Evolutionary conservation across 2,113 vertebrate species (phyloP).

Genomic region (Pimephales promelas): DNA sequence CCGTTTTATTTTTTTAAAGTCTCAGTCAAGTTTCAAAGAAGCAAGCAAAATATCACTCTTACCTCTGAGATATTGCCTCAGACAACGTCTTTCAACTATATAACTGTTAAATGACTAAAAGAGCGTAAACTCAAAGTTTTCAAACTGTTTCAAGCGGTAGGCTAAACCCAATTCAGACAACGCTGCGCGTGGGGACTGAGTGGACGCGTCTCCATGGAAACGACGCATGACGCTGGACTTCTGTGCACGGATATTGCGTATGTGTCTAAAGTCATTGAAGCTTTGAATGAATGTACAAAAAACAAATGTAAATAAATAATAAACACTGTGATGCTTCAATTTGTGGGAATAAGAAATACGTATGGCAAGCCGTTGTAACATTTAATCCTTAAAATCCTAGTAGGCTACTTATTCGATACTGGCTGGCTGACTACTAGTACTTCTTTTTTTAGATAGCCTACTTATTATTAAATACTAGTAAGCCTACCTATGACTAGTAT

Average conservation of each 20-base stretch:
- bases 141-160: background rate
- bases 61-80: background rate
- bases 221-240: conserved; percentile 2
- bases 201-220: conserved; percentile 60
- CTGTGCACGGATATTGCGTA: background rate
- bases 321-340: background rate
- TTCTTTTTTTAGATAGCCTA: too few species aligned
- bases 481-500: too few species aligned
- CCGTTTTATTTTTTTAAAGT: background rate
- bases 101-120: background rate
- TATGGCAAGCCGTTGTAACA: too few species aligned
- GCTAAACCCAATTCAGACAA: background rate
- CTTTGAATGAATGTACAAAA: background rate
- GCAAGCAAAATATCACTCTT: background rate
- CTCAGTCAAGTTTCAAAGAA: background rate
- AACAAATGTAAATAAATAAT: background rate
- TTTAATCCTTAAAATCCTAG: too few species aligned
- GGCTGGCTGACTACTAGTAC: too few species aligned
- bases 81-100: background rate
- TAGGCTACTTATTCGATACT: too few species aligned
- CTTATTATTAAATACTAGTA: too few species aligned
- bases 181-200: conserved; percentile 3
- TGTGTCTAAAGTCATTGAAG: background rate
- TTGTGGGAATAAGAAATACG: background rate
- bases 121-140: background rate